A percentile compares a stretch with the other conserved stretches of the same genome.
Conservation (phyloP, 2,888 invertebrate species). For the Tupiocoris notatus region DNA sequence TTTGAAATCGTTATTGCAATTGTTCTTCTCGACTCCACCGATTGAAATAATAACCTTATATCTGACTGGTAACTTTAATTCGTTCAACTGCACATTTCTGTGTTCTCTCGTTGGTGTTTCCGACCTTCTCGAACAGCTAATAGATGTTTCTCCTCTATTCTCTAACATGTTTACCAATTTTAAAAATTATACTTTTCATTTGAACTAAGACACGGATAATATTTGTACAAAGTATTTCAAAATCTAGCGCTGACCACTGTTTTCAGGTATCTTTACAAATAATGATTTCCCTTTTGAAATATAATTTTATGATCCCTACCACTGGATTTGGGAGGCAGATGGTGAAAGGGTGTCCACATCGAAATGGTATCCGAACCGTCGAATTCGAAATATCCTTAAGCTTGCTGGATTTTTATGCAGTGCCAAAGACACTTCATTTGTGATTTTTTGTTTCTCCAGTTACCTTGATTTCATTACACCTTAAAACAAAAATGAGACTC, state of each 20-base stretch:
- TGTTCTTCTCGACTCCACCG: too few relatives aligned
- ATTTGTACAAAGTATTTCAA: too few relatives aligned
- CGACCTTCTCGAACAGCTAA: not conserved
- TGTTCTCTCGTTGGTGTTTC: slow-evolving; percentile 9
- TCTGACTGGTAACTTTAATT: not conserved
- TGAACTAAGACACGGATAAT: too few relatives aligned
- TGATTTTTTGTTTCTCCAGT: not conserved
- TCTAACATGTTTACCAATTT: too few relatives aligned
- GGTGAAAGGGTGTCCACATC: slow-evolving; percentile 1
- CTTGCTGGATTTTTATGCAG: slow-evolving; percentile 12
- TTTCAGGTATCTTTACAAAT: not conserved
- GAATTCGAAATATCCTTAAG: not conserved
- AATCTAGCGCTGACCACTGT: not conserved
- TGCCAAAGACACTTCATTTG: not conserved
- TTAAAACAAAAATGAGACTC: slow-evolving; percentile 13
- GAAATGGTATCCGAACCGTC: not conserved
- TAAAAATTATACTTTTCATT: too few relatives aligned
- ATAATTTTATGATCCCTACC: not conserved
- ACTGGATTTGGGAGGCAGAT: not conserved
- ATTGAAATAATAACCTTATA: too few relatives aligned
- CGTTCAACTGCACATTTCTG: slow-evolving; percentile 9
- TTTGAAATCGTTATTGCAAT: not conserved
- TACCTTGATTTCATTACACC: not conserved
- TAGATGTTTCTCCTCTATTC: slow-evolving; percentile 23
- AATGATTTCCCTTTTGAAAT: not conserved